These are phyloP conservation scores for Archips crataeganus DNA, from an alignment of 2,888 invertebrate species.

Conservation along the genomic window DNA sequence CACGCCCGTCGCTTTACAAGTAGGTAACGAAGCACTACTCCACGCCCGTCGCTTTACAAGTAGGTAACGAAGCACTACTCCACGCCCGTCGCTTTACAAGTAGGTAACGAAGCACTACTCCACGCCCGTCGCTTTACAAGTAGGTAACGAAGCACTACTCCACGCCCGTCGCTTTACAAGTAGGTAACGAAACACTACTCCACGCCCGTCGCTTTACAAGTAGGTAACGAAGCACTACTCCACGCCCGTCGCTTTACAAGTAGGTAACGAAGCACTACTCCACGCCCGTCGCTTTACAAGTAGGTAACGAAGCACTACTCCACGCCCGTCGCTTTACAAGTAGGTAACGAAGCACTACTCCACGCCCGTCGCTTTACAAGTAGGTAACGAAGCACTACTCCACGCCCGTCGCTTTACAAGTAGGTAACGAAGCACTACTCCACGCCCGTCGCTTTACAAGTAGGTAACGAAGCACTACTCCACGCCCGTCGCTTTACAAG, in stretches of 20 bases:
- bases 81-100: conserved; percentile 30
- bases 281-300: conserved; percentile 30
- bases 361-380: conserved; percentile 30
- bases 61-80: conserved; percentile 40
- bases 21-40: conserved; percentile 40
- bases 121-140: conserved; percentile 30
- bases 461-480: conserved; percentile 40
- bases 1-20: conserved; percentile 30
- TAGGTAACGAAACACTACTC: conserved; percentile 40
- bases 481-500: conserved; percentile 30
- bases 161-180: conserved; percentile 30
- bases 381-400: conserved; percentile 40
- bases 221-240: conserved; percentile 40
- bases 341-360: conserved; percentile 40
- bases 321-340: conserved; percentile 30
- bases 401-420: conserved; percentile 30
- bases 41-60: conserved; percentile 30
- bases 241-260: conserved; percentile 30
- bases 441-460: conserved; percentile 30
- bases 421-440: conserved; percentile 40
- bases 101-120: conserved; percentile 40
- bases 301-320: conserved; percentile 40
- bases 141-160: conserved; percentile 40
- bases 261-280: conserved; percentile 40
- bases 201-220: conserved; percentile 30